Base-by-base conservation (phyloP, 2,888 invertebrate genomes). In the Coelinius sp. region DNA sequence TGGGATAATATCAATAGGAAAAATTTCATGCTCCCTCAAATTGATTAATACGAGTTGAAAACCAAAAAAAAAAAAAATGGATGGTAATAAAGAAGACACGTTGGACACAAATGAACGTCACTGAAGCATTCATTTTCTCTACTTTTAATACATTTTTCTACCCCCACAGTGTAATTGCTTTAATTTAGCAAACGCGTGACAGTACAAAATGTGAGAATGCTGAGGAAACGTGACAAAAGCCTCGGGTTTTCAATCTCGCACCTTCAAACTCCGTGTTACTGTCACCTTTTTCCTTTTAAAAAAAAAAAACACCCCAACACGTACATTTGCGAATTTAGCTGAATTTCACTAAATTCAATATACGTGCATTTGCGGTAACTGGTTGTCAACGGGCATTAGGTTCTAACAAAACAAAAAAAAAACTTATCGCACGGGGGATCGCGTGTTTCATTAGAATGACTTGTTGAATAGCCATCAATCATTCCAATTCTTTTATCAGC, bases 181-280 rank as follows among this genome's bases (percentile, higher is more conserved):
- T 62, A 71, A 71, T 71, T 71, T 71, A 49, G 56, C 44, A 38
- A 49, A 71, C 52, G 52, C 62, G 71, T 68, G 71, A 71, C 71
- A 68, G 72, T 59, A 70, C 74, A 64, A 75, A 75, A 76, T 73
- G 72, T 69, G 74, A 68, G 74, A 76, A 76, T 75, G 70, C 59
- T 22, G 75, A 74, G 75, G 71, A 76, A 78, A 78, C 75, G 76
- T 78, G 76, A 78, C 76, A 76, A 78, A 76, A 76, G 74, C 71
- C 59, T 31, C 31, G 17, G 44, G 67, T 62, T 71, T 71, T 62
- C 65, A 31, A n/a, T 35, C 59, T 38, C 35, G 59, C 35, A 35
- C 59, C 59, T 59, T 35, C 31, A 59, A 49, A 22, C 62, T 49
- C 46, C 31, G 14, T 59, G 20, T 35, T 25, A 25, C 22, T 59